Conservation (phyloP, 2,797 vertebrate species). For the Myioborus melanocephalus region DNA sequence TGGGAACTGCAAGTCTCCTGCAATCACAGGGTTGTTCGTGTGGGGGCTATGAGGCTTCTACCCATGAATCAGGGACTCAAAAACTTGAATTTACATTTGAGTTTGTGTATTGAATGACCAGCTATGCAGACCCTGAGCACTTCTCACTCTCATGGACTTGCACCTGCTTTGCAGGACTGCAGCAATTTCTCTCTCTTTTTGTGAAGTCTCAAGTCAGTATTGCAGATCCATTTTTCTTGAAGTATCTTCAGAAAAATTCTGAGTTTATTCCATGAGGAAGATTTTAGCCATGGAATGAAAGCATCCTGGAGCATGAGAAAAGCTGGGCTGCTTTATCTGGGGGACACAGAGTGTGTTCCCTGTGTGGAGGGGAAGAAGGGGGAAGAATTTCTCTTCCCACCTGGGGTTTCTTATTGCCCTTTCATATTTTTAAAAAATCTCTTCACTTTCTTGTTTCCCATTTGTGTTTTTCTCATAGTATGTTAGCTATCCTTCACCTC, state of each 20-base stretch:
- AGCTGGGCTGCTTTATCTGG: not conserved
- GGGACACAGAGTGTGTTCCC: rapidly evolving
- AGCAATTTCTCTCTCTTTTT: not conserved
- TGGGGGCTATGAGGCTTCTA: rapidly evolving
- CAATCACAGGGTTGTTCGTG: not conserved
- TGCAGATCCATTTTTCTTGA: not conserved
- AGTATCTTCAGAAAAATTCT: not conserved
- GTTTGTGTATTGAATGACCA: not conserved
- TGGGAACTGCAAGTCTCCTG: not conserved
- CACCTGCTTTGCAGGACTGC: not conserved
- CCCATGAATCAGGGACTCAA: not conserved
- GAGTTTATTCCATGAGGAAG: not conserved
- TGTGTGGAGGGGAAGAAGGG: not conserved
- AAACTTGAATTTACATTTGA: not conserved
- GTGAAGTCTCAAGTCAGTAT: not conserved
- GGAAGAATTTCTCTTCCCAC: not conserved
- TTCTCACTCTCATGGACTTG: not conserved
- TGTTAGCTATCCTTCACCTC: not conserved
- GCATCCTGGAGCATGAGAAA: not conserved
- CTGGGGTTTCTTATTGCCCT: not conserved
- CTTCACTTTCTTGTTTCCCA: not conserved
- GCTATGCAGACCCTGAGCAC: not conserved
- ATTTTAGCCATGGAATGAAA: not conserved
- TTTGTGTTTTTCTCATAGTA: not conserved
- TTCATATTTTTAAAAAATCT: not conserved